Base-by-base conservation (phyloP, 2,888 invertebrate genomes). In the Andrena haemorrhoa region DNA sequence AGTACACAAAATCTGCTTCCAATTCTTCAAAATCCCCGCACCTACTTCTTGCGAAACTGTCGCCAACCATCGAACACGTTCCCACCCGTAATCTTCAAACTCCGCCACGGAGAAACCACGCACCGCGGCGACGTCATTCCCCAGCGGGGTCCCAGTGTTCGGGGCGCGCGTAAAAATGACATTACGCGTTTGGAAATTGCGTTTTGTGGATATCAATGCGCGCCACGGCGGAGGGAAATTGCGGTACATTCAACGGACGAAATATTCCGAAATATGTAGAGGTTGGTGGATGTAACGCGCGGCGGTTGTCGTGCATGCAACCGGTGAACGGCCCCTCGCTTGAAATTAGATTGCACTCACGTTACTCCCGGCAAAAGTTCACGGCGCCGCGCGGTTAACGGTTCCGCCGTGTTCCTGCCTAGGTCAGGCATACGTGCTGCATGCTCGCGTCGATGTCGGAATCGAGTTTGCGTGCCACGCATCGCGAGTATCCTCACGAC, bases 291-390 rank as follows among this genome's bases (percentile, higher is more conserved):
- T 63, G 80, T 72, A 69, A 20, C 41, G 51, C 35, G 51, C 35
- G 47, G 29, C 20, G 79, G 8, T 51, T 29, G 68, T 41, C 61
- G 79, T 53, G 79, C 79, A 74, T 63, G 70, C 79, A 63, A 68
- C 58, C 77, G 66, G 74, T 70, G 83, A 77, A 76, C 77, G 65
- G 66, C 51, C 60, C 56, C 26, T 64, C 75, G 70, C 63, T 77
- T 64, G 83, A 83, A 86, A 87, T 85, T 87, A 87, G 85, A 87
- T 85, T 87, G 85, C 83, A 60, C 82, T 86, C 80, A 58, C 85
- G 86, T 85, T 75, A 76, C 71, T 51, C 72, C 64, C 75, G 79
- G 83, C 75, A 85, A 83, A 84, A 86, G 82, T 87, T 83, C 80
- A 86, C 72, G 84, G 84, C 79, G 79, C 66, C 65, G 81, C 76